Base-by-base conservation (phyloP, 2,797 vertebrate species). In the Sebastiscus tertius region DNA sequence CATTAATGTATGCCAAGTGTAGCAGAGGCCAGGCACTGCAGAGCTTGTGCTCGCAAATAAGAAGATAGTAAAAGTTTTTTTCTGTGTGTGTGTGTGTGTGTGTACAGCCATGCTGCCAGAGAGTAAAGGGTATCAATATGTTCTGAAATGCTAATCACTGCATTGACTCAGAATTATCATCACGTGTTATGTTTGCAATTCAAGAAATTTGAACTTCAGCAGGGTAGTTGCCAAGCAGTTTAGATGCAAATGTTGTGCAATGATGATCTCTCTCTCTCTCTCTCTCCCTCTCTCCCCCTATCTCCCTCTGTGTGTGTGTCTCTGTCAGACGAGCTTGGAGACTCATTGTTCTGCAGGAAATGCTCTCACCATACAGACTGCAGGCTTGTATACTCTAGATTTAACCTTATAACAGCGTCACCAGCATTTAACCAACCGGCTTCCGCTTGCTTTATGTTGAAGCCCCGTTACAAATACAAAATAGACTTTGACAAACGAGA, bases 261-360 rank as follows among this genome's bases (percentile, higher is more conserved):
- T 56, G 34, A 67, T 36, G 14, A 75, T 78, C 26, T 52, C 20
- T 42, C 33, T 69, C 14, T 69, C 49, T 80, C 49, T 72, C 42
- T 73, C 33, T 66, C 60, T 70, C 65, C 12, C 72, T 54, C 58
- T 20, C 31, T 71, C 58, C 66, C 63, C 52, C 42, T 29, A 18
- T 58, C 77, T 77, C 59, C 77, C 42, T 18, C 42, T 46, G 27
- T 83, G 60, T 82, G 81, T 82, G 60, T 81, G 75, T 87, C 79
- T 84, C 79, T 86, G 77, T 87, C 87, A 90, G 87, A 90, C 76
- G 77, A 87, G 89, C 81, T 75, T 81, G 81, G 89, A 86, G 81
- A 84, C 85, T 92, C 89, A 93, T 93, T 95, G 91, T 94, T 94
- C 85, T 11, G 60, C 93, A 95, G 93, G 91, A 95, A 94, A 91